These are phyloP conservation scores for Eutolmus rufibarbis DNA, from an alignment of 2,888 invertebrate genomes.

Conservation along the genomic window DNA sequence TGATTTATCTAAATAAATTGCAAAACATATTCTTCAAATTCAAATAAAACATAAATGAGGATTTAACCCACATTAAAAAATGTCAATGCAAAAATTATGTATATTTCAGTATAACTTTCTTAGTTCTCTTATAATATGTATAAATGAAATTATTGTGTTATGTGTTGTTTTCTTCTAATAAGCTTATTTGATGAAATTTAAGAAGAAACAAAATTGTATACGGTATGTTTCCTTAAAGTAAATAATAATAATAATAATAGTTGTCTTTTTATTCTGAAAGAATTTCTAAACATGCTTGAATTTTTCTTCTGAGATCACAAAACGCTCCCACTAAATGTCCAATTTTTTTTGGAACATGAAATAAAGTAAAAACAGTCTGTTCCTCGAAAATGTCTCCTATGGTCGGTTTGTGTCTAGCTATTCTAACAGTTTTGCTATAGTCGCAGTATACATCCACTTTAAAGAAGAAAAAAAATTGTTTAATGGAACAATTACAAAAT, in stretches of 20 bases:
- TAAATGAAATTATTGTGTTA: not conserved
- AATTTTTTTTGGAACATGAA: not conserved
- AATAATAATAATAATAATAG: not conserved
- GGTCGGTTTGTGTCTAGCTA: not conserved
- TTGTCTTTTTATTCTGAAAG: not conserved
- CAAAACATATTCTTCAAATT: not conserved
- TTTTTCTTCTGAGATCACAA: not conserved
- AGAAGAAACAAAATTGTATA: no score
- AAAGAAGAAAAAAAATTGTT: not conserved
- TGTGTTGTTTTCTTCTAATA: not conserved
- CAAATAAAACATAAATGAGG: not conserved
- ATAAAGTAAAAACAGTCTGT: not conserved
- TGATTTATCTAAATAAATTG: constrained; percentile 35
- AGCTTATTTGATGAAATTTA: not conserved
- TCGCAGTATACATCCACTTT: constrained; percentile 13
- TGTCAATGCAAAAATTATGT: not conserved
- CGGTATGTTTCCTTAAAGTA: no score
- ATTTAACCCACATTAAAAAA: not conserved
- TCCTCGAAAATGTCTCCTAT: not conserved
- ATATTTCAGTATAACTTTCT: not conserved
- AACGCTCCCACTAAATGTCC: not conserved
- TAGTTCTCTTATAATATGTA: not conserved
- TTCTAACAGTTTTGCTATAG: not conserved
- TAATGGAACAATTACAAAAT: not conserved
- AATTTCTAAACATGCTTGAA: not conserved